Conservation (phyloP, 2,797 vertebrate species). For the Lindbergichthys nudifrons region DNA sequence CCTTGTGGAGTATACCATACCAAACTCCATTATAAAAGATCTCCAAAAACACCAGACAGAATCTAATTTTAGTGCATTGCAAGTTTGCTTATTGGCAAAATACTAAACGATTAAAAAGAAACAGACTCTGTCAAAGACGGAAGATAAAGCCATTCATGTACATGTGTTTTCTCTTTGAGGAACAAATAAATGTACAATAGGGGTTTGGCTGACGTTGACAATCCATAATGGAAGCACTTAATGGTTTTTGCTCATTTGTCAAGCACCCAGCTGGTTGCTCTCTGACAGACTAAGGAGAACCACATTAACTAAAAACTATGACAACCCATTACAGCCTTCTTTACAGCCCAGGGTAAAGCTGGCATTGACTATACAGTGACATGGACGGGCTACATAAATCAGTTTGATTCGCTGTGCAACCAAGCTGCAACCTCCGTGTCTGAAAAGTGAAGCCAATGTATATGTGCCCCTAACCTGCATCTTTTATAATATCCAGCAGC, state of each 20-base stretch:
- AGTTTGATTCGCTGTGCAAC: background rate
- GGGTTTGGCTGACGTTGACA: slow-evolving; percentile 8
- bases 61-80: background rate
- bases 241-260: slow-evolving; percentile 21
- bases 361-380: background rate
- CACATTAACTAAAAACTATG: background rate
- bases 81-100: background rate
- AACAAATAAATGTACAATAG: background rate
- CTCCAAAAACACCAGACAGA: background rate
- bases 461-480: no score
- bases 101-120: background rate
- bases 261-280: background rate
- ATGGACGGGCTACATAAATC: background rate
- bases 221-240: background rate
- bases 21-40: background rate
- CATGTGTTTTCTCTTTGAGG: slow-evolving; percentile 3
- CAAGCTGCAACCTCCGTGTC: background rate
- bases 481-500: no score
- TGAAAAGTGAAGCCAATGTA: no score
- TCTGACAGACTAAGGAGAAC: background rate
- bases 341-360: background rate
- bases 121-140: background rate
- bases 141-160: background rate
- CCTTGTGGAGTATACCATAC: background rate
- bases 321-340: background rate